These are phyloP conservation scores for Tupiocoris notatus DNA, from an alignment of 2,888 invertebrate species.

Conservation along the genomic window DNA sequence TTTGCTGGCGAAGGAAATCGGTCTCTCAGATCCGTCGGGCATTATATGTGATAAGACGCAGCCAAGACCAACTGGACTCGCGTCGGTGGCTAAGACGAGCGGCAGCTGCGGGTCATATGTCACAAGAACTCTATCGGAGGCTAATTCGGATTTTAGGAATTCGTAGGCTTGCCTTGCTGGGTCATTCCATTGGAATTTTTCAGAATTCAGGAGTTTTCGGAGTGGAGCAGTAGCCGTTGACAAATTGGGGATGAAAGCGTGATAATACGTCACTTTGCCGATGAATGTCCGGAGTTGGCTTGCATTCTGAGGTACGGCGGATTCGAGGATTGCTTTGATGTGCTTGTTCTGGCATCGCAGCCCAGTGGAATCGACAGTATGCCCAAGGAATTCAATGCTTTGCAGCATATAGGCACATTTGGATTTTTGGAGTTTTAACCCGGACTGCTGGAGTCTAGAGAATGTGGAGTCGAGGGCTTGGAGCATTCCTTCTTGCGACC, in stretches of 20 bases:
- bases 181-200: background rate
- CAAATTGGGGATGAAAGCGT: conserved; percentile 5
- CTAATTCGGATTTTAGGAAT: background rate
- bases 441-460: conserved; percentile 11
- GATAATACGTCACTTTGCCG: conserved; percentile 19
- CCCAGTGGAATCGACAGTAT: conserved; percentile 12
- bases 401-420: conserved; percentile 29
- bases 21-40: conserved; percentile 52
- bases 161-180: background rate
- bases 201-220: conserved; percentile 8
- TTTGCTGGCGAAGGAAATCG: conserved; percentile 53
- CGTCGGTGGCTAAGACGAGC: conserved; percentile 8
- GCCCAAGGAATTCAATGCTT: conserved; percentile 26
- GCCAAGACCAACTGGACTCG: conserved; percentile 6
- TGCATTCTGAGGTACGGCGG: conserved; percentile 2
- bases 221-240: conserved; percentile 16
- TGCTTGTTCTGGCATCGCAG: conserved; percentile 1
- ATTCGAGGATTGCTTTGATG: conserved; percentile 7
- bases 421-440: conserved; percentile 21
- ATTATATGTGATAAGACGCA: conserved; percentile 36
- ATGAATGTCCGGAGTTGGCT: background rate
- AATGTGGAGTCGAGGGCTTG: conserved; percentile 12
- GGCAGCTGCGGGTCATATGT: conserved; percentile 4
- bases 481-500: conserved; percentile 6
- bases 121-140: background rate